These are phyloP conservation scores for Homalodisca vitripennis DNA, from an alignment of 1,140 invertebrate species.

Conservation along the genomic window DNA sequence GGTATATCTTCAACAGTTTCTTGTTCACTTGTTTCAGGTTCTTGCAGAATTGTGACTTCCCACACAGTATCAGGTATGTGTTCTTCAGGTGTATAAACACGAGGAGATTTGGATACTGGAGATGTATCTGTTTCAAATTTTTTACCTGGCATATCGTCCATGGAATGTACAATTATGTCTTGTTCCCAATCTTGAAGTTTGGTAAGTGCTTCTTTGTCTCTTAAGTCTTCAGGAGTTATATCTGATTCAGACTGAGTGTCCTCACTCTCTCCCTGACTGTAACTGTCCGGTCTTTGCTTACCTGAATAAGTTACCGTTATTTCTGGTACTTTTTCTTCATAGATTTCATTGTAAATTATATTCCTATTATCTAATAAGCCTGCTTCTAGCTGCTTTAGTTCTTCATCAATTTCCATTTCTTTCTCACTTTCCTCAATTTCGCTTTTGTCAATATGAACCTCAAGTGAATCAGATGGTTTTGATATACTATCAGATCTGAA, in stretches of 20 bases:
- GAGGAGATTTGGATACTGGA: slow-evolving; percentile 17
- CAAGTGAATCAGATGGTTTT: slow-evolving; percentile 50
- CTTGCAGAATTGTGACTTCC: slow-evolving; percentile 61
- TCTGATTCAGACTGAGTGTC: slow-evolving; percentile 58
- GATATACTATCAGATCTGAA: slow-evolving; percentile 46
- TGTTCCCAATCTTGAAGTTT: slow-evolving; percentile 40
- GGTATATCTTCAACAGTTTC: slow-evolving; percentile 45
- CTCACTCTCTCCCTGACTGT: slow-evolving; percentile 54
- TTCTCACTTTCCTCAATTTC: slow-evolving; percentile 53
- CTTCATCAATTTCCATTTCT: slow-evolving; percentile 47
- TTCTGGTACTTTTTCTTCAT: slow-evolving; percentile 35
- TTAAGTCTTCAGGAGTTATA: slow-evolving; percentile 49
- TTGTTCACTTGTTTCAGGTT: slow-evolving; percentile 40
- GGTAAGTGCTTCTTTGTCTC: slow-evolving; percentile 45
- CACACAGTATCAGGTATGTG: slow-evolving; percentile 60
- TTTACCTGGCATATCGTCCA: slow-evolving; percentile 8
- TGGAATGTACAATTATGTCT: background rate
- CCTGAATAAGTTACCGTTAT: slow-evolving; percentile 37
- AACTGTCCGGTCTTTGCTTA: slow-evolving; percentile 40
- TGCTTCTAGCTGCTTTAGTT: slow-evolving; percentile 44
- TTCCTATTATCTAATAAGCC: slow-evolving; percentile 6
- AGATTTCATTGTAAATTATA: slow-evolving; percentile 28
- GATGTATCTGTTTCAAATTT: slow-evolving; percentile 7
- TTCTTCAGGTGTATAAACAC: slow-evolving; percentile 55
- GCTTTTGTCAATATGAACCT: slow-evolving; percentile 55